Evolutionary conservation across 2,888 invertebrate genomes (phyloP), one percentile per base, ranked within the genome.

Genomic region (Acanthosoma haemorrhoidale): DNA sequence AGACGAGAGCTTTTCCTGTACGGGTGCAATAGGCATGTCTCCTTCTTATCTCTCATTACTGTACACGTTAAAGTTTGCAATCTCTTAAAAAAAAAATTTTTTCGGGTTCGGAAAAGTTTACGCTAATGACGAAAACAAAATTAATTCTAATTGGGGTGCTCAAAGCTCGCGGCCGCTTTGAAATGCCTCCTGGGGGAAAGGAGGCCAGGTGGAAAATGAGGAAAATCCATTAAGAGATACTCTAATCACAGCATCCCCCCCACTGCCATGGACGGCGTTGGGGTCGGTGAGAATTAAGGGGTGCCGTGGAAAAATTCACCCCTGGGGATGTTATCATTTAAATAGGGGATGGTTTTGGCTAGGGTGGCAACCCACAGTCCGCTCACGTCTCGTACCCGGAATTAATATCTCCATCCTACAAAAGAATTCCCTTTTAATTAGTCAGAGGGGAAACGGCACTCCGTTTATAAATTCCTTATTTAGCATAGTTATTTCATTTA

Each of bases 141-240:
- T 51, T 51, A 51, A 51, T 51, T 51, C 51, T 51, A 51, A 51
- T 51, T 51, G 51, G 21, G 25, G 51, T 51, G 6, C 51, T 51
- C 51, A 51, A 51, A 25, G 51, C 25, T 51, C 29, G 51, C 51
- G 51, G 51, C 25, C n/a, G 25, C 36, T 61, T 36, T 61, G 36
- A 61, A 61, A 61, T 36, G 36, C 16, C 36, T 61, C 21, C 32
- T 15, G n/a, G 5, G 59, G 59, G 29, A 32, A 61, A 61, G 21
- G 61, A 61, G 32, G 32, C 38, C 61, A 61, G 34, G 38, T 61
- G 32, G 61, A 61, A 61, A 61, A 61, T 61, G 61, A 61, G 36
- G 61, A 61, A 36, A 61, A 61, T 61, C 61, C 61, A 61, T 61
- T 61, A 36, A 36, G 36, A 61, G 61, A 61, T 61, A 61, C 61